Base-by-base conservation (phyloP, 2,797 vertebrate species). In the Coluber constrictor region DNA sequence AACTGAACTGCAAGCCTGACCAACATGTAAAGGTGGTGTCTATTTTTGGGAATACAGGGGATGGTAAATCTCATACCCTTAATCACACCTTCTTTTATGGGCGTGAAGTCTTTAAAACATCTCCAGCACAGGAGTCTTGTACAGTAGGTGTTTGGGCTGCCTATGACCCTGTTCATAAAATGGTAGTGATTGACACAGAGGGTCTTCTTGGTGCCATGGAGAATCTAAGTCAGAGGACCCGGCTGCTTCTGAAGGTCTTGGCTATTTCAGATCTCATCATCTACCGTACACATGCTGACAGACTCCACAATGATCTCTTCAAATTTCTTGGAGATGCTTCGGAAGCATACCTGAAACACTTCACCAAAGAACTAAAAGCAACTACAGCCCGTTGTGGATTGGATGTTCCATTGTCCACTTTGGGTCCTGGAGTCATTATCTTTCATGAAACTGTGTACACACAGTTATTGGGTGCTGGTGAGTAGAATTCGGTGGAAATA, bases 241-340 rank as follows among this genome's bases (percentile, higher is more conserved):
- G 99, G 47, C 98, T 99, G 95, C 98, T 99, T 70, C 98, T 99
- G 90, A 99, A 99, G 97, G 99, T 99, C 91, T 97, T 99, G 94
- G 99, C 99, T 87, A 97, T 99, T 92, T 99, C 99, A n/a, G 99
- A 99, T 96, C 97, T 99, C 56, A 98, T 99, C 94, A 99, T 99
- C 97, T 99, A 99, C 96, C 98, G 99, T 94, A 99, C 99, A 57
- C 99, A 99, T 51, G 98, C 99, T 18, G 99, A 99, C 97, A 98
- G 99, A 90, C 98, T 99, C 93, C 99, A 99, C 27, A 99, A 99
- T 56, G 99, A 99, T 95, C 98, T 99, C 95, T 99, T 99, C 96
- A 99, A 99, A 97, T 99, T 99, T 97, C 98, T 99, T 4, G 99
- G 99, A 7, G 99, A 99, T 63, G 99, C 99, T n/a, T 99, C 99